phyloP scores from a whole-genome alignment of 2,888 invertebrate species.

The Nymphalis c-album region DNA sequence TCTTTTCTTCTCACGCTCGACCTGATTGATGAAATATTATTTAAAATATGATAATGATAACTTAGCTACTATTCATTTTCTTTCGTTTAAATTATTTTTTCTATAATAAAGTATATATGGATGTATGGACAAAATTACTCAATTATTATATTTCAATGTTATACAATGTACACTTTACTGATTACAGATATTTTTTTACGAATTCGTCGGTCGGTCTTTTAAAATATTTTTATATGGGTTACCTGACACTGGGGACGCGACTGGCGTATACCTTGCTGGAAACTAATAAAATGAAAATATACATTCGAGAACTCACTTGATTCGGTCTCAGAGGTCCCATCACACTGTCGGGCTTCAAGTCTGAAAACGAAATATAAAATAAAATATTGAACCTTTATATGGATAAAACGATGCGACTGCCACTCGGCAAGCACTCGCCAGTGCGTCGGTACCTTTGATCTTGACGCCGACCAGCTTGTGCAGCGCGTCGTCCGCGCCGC shows the following conservation, averaged over 20 bases:
- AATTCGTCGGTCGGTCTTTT: too few species aligned
- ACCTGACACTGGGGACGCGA: too few species aligned
- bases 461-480: slow-evolving; percentile 73
- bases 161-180: too few species aligned
- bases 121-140: too few species aligned
- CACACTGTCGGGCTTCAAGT: slow-evolving; percentile 61
- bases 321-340: slow-evolving; percentile 55
- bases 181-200: too few species aligned
- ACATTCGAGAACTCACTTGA: slow-evolving; percentile 53
- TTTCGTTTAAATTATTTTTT: too few species aligned
- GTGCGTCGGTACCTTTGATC: slow-evolving; percentile 59
- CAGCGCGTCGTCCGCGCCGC: slow-evolving; percentile 60
- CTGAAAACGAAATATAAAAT: slow-evolving; percentile 46
- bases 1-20: slow-evolving; percentile 79
- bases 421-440: too few species aligned
- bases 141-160: too few species aligned
- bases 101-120: too few species aligned
- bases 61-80: not conserved
- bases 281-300: not conserved
- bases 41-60: not conserved
- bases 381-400: not conserved
- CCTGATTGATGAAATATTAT: slow-evolving; percentile 47
- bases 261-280: too few species aligned
- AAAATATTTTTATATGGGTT: too few species aligned
- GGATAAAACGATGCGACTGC: too few species aligned